A percentile compares a stretch with the other conserved stretches of the same genome.
phyloP scores from a whole-genome alignment of 2,797 vertebrate species.

The Megalops cyprinoides region DNA sequence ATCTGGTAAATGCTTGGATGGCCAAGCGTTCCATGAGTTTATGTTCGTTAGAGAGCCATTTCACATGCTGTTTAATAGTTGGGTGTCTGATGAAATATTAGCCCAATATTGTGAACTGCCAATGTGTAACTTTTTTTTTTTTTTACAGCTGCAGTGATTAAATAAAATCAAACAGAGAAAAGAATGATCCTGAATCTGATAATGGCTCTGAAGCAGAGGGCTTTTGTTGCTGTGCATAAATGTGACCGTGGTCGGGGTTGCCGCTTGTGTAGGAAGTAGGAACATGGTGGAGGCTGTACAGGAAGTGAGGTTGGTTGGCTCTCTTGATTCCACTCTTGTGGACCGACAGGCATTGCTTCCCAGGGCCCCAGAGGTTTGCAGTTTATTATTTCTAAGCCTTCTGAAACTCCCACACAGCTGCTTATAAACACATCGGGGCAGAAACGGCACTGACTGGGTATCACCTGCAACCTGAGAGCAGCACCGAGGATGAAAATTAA shows the following conservation, averaged over 20 bases:
- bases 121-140: no score
- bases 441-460: not conserved
- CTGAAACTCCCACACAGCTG: not conserved
- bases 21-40: no score
- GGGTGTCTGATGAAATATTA: no score
- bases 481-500: constrained; percentile 24
- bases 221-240: not conserved
- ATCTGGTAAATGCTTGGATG: no score
- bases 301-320: no score
- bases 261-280: not conserved
- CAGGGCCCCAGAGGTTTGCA: not conserved
- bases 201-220: no score
- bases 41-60: no score
- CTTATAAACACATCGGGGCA: not conserved
- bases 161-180: no score
- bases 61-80: no score
- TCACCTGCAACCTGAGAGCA: constrained; percentile 16
- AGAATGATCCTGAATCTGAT: not conserved
- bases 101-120: no score
- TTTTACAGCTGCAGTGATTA: no score
- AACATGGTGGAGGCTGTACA: not conserved
- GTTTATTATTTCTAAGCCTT: constrained; percentile 27
- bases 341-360: constrained; percentile 5
- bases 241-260: not conserved
- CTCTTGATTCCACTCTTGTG: not conserved